These are phyloP conservation scores for Acholoe squamosa DNA, from an alignment of 2,888 invertebrate genomes.

Conservation along the genomic window DNA sequence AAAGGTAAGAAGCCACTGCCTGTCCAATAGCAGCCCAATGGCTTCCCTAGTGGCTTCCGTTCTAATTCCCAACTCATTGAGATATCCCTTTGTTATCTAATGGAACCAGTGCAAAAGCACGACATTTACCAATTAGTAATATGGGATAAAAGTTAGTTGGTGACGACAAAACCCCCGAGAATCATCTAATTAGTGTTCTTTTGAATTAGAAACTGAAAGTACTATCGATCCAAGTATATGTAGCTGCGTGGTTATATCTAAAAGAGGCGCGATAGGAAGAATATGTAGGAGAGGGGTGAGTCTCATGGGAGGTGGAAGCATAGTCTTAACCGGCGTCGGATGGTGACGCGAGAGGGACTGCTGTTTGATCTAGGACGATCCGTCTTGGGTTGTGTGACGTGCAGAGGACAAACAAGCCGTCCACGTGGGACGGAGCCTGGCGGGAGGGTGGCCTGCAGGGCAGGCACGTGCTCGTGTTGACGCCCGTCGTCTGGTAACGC, in stretches of 20 bases:
- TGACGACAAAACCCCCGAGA: too few relatives aligned
- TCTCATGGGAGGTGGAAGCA: not conserved
- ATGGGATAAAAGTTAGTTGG: too few relatives aligned
- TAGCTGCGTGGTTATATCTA: too few relatives aligned
- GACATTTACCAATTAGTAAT: too few relatives aligned
- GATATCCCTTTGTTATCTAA: too few relatives aligned
- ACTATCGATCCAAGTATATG: too few relatives aligned
- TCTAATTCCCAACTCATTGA: not conserved
- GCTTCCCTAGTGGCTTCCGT: not conserved
- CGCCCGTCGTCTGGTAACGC: constrained; percentile 51
- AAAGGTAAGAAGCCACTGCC: not conserved
- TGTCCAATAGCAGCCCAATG: not conserved
- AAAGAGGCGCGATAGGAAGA: too few relatives aligned
- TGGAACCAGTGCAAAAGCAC: too few relatives aligned
- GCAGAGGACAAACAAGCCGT: constrained; percentile 22
- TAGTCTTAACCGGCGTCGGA: constrained; percentile 2
- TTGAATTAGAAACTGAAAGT: too few relatives aligned
- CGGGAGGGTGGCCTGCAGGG: not conserved
- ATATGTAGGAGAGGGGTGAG: too few relatives aligned
- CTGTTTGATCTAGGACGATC: constrained; percentile 58
- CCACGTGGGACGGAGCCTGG: not conserved
- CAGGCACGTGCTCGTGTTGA: constrained; percentile 49
- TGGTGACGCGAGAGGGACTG: not conserved
- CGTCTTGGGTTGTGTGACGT: constrained; percentile 54
- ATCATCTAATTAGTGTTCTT: too few relatives aligned